A percentile compares a stretch with the other conserved stretches of the same genome.
These are phyloP conservation scores for Petroica traversi DNA, from an alignment of 2,113 vertebrate species.

Conservation along the genomic window DNA sequence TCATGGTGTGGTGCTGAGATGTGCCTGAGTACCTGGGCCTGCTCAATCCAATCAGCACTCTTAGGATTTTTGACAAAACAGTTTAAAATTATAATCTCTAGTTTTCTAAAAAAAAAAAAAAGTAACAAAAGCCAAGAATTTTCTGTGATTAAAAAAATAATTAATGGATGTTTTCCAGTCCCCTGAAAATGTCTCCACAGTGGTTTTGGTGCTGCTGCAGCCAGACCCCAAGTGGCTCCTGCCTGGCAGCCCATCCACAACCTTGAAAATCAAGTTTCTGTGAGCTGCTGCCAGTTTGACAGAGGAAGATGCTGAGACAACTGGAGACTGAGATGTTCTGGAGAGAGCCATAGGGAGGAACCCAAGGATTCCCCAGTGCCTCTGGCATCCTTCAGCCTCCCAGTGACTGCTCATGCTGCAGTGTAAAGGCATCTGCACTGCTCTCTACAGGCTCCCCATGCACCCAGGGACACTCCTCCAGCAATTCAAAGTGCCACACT, in stretches of 20 bases:
- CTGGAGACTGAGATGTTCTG: not conserved
- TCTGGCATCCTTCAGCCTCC: not conserved
- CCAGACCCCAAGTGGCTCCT: not conserved
- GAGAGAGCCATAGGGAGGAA: not conserved
- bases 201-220: not conserved
- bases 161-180: not conserved
- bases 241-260: not conserved
- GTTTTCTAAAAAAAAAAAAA: not conserved
- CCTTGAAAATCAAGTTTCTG: not conserved
- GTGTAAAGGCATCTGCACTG: accelerated
- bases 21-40: not conserved
- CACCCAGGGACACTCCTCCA: not conserved
- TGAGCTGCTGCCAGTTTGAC: not conserved
- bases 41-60: not conserved
- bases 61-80: not conserved
- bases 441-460: not conserved
- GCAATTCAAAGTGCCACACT: not conserved
- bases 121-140: not conserved
- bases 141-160: not conserved
- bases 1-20: accelerated
- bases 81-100: not conserved
- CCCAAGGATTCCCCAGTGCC: not conserved
- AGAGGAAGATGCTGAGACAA: not conserved
- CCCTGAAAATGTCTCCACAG: not conserved
- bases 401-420: not conserved